These are phyloP conservation scores for Hemicrepidius hirtus DNA, from an alignment of 2,888 invertebrate species.

Conservation along the genomic window DNA sequence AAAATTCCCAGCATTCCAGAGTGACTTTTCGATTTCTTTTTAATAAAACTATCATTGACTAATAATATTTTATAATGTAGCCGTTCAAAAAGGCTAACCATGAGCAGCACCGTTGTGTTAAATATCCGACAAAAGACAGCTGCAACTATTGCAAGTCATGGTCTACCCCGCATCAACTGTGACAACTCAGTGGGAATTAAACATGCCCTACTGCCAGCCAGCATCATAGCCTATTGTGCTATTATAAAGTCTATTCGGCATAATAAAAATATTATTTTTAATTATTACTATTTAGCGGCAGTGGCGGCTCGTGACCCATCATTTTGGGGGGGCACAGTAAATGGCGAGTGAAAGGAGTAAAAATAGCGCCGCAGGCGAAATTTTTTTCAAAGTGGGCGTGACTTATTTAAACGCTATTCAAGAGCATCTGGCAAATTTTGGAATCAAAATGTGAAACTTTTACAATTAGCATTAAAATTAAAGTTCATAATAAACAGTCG, in stretches of 20 bases:
- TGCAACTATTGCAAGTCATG: constrained; percentile 58
- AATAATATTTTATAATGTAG: neutral
- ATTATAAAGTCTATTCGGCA: constrained; percentile 62
- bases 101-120: constrained; percentile 2
- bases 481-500: too few species aligned
- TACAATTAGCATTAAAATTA: too few species aligned
- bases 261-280: constrained; percentile 68
- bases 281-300: constrained; percentile 65
- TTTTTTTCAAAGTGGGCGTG: too few species aligned
- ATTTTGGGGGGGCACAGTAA: too few species aligned
- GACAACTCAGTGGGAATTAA: constrained; percentile 57
- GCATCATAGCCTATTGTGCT: constrained; percentile 67
- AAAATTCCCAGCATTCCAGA: neutral
- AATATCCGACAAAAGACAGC: constrained; percentile 45
- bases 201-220: constrained; percentile 59
- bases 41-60: neutral
- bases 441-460: too few species aligned
- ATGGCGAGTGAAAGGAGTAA: too few species aligned
- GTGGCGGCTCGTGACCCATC: too few species aligned
- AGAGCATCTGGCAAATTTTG: too few species aligned
- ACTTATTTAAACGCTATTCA: too few species aligned
- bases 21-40: neutral
- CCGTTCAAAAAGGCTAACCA: neutral
- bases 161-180: constrained; percentile 51
- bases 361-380: too few species aligned